phyloP scores from a whole-genome alignment of 2,888 invertebrate species.

The Lysandra coridon region DNA sequence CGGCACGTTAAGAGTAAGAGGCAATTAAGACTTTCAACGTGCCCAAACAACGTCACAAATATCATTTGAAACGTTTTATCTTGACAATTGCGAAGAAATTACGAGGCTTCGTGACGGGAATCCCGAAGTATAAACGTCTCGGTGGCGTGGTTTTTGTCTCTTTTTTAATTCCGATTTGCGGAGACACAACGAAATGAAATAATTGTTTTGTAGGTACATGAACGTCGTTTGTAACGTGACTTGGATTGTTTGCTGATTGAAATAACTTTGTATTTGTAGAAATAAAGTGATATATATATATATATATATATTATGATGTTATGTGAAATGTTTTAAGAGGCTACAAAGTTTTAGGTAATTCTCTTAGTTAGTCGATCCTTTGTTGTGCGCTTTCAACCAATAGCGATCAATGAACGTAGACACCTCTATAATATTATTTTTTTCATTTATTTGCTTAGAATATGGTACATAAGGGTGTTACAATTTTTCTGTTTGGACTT shows the following conservation, averaged over 20 bases:
- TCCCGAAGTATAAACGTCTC: conserved; percentile 3
- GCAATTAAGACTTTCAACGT: conserved; percentile 33
- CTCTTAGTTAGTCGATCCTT: too few species aligned
- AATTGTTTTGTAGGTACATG: conserved; percentile 10
- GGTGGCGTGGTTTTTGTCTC: conserved; percentile 17
- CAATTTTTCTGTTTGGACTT: too few species aligned
- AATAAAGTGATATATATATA: neutral
- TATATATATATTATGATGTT: neutral
- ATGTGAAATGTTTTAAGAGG: neutral
- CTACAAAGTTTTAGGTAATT: neutral
- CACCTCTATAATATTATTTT: too few species aligned
- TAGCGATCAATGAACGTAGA: too few species aligned
- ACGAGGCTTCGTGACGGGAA: conserved; percentile 32
- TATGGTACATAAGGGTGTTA: too few species aligned
- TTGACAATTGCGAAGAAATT: conserved; percentile 35
- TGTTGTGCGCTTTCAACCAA: too few species aligned
- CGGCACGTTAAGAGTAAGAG: conserved; percentile 27
- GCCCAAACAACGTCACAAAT: conserved; percentile 30
- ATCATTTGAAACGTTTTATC: conserved; percentile 34
- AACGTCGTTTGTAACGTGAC: neutral
- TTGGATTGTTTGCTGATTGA: neutral
- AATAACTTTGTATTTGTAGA: neutral
- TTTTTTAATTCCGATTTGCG: conserved; percentile 18
- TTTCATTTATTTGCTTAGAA: too few species aligned
- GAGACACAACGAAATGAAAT: conserved; percentile 15